Conservation (phyloP, 2,797 vertebrate species). For the Austrolebias charrua region DNA sequence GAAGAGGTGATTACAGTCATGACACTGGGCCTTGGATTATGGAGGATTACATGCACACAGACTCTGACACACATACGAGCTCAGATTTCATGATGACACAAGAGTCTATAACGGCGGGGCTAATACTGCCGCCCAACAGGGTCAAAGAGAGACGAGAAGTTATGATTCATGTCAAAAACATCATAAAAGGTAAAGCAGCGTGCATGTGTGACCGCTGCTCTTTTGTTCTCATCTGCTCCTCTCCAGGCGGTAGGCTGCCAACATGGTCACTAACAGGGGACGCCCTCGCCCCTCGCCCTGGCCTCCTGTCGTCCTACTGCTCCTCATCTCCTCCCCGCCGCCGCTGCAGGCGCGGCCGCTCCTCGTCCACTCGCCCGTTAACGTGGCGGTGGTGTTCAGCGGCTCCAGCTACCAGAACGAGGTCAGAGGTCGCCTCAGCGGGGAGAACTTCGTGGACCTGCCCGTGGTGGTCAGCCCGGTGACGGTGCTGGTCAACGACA, state of each 20-base stretch:
- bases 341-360: slow-evolving; percentile 72
- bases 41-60: slow-evolving; percentile 67
- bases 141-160: slow-evolving; percentile 49
- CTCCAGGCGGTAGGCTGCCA: slow-evolving; percentile 77
- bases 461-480: slow-evolving; percentile 92
- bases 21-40: slow-evolving; percentile 68
- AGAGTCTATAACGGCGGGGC: slow-evolving; percentile 46
- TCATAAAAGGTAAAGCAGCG: slow-evolving; percentile 52
- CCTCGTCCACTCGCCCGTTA: slow-evolving; percentile 84
- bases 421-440: slow-evolving; percentile 86
- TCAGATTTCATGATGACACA: slow-evolving; percentile 41
- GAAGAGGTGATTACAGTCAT: slow-evolving; percentile 67
- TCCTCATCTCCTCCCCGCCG: slow-evolving; percentile 58
- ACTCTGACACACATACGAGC: slow-evolving; percentile 38
- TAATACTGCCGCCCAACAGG: slow-evolving; percentile 53
- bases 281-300: slow-evolving; percentile 66
- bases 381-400: slow-evolving; percentile 93
- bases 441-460: slow-evolving; percentile 93
- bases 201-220: slow-evolving; percentile 45
- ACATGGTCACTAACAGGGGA: slow-evolving; percentile 73
- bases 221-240: slow-evolving; percentile 30
- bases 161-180: slow-evolving; percentile 61
- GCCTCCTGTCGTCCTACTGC: slow-evolving; percentile 66
- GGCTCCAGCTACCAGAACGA: slow-evolving; percentile 87
- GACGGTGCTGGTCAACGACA: slow-evolving; percentile 92